Conservation (phyloP, 1,140 invertebrate species). For the Aricia agestis region DNA sequence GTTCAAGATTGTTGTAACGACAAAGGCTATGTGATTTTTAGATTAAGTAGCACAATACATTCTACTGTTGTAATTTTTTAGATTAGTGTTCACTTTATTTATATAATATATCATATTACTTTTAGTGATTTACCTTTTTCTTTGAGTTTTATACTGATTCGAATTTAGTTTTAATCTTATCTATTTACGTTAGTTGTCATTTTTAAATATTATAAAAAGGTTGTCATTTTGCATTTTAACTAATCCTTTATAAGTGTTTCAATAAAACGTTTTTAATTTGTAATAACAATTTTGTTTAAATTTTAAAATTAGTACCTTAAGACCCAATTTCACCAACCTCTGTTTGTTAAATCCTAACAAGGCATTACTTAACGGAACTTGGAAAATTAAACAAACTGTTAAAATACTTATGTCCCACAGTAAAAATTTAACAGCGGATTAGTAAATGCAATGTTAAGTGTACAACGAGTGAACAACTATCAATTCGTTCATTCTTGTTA, state of each 20-base stretch:
- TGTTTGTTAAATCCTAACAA: too few species aligned
- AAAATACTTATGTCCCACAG: too few species aligned
- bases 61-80: conserved; percentile 71
- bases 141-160: conserved; percentile 18
- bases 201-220: neutral
- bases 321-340: too few species aligned
- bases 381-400: too few species aligned
- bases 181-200: neutral
- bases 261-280: conserved; percentile 16
- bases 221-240: neutral
- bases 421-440: too few species aligned
- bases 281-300: too few species aligned
- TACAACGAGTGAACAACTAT: too few species aligned
- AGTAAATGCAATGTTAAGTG: too few species aligned
- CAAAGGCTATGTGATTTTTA: conserved; percentile 66
- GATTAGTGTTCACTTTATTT: conserved; percentile 44
- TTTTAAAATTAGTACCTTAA: too few species aligned
- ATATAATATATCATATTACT: conserved; percentile 19
- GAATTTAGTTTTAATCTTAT: conserved; percentile 18
- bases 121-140: conserved; percentile 24
- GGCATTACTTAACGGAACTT: too few species aligned
- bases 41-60: conserved; percentile 61
- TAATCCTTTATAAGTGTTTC: neutral
- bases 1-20: conserved; percentile 28
- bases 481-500: too few species aligned